These are phyloP conservation scores for Drosophila subsilvestris DNA, from an alignment of 2,888 invertebrate species.

Conservation along the genomic window DNA sequence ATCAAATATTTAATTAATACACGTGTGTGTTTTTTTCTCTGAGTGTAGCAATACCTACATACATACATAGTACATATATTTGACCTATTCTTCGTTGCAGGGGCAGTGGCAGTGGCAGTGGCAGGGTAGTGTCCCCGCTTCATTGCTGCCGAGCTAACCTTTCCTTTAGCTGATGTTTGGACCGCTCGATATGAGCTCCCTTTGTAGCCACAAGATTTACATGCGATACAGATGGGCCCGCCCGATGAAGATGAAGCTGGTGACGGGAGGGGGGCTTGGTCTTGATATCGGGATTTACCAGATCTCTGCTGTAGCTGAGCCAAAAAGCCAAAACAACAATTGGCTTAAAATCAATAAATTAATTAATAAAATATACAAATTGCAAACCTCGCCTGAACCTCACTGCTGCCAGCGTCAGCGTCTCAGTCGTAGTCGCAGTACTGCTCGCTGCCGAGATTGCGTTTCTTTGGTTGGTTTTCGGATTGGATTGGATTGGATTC, in stretches of 20 bases:
- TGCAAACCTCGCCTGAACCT: conserved; percentile 18
- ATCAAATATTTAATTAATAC: too few relatives aligned
- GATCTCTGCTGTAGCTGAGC: conserved; percentile 16
- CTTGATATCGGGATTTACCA: conserved; percentile 59
- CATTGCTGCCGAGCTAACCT: background rate
- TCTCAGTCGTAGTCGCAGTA: background rate
- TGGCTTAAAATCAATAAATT: conserved; percentile 68
- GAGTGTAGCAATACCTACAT: too few relatives aligned
- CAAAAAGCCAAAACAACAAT: conserved; percentile 57
- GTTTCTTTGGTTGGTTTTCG: conserved; percentile 2
- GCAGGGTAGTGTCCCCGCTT: background rate
- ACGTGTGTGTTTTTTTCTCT: too few relatives aligned
- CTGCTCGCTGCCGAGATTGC: background rate
- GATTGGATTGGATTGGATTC: background rate
- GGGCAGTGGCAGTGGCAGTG: background rate
- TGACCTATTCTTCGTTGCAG: background rate
- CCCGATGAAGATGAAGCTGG: background rate
- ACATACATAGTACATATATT: too few relatives aligned
- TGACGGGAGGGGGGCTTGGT: conserved; percentile 2
- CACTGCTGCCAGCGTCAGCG: conserved; percentile 2
- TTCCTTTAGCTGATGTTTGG: conserved; percentile 4
- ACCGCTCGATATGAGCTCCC: background rate
- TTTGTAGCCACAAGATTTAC: conserved; percentile 10
- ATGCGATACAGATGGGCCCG: conserved; percentile 22
- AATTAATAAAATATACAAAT: conserved; percentile 62